A percentile compares a stretch with the other conserved stretches of the same genome.
phyloP scores from a whole-genome alignment of 2,113 vertebrate species.

The Apodemus speciosus region DNA sequence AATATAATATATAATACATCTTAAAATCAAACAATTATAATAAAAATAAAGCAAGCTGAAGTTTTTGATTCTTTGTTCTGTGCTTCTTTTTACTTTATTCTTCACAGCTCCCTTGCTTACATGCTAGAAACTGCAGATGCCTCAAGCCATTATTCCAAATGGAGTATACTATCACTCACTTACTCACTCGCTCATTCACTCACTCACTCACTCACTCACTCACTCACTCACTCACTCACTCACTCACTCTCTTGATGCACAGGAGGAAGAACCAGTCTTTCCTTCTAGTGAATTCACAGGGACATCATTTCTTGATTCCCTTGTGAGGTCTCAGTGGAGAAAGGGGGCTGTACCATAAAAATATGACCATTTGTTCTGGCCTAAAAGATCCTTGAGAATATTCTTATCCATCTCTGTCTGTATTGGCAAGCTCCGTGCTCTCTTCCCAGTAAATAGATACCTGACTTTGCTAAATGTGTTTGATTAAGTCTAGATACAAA shows the following conservation, averaged over 20 bases:
- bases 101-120: background rate
- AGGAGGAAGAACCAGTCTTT: background rate
- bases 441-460: background rate
- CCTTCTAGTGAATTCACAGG: background rate
- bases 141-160: slow-evolving; percentile 12
- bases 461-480: background rate
- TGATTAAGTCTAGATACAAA: slow-evolving; percentile 13
- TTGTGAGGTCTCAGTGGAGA: background rate
- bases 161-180: background rate
- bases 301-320: background rate
- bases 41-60: slow-evolving; percentile 45
- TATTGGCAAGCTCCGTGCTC: background rate
- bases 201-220: background rate
- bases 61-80: background rate
- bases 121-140: background rate
- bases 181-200: no score
- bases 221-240: no score
- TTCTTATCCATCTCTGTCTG: background rate
- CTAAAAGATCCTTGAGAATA: slow-evolving; percentile 5
- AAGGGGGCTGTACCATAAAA: background rate
- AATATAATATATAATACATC: background rate
- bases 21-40: slow-evolving; percentile 1
- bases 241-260: background rate
- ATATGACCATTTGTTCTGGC: background rate
- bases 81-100: background rate